Conservation (phyloP, 2,797 vertebrate genomes). For the Perodicticus potto region DNA sequence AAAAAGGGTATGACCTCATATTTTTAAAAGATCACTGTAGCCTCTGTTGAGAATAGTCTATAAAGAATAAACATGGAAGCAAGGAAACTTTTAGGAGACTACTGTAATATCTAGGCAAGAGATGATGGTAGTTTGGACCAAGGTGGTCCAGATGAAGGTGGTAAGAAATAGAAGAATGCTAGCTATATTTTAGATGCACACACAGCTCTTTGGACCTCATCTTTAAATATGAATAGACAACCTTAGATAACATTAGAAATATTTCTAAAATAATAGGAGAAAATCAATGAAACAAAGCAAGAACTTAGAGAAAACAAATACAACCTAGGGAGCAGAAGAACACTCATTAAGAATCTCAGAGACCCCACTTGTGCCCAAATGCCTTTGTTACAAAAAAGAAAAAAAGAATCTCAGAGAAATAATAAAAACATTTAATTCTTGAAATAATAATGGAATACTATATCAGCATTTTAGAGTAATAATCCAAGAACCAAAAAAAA, state of each 20-base stretch:
- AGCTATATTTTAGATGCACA: neutral
- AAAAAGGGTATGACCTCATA: neutral
- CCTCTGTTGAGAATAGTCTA: constrained; percentile 1
- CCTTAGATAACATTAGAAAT: neutral
- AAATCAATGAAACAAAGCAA: constrained; percentile 13
- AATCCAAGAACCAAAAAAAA: neutral
- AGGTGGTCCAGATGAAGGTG: neutral
- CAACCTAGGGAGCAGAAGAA: neutral
- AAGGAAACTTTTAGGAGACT: neutral
- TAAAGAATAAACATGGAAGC: neutral
- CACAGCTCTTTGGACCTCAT: neutral
- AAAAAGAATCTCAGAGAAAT: neutral
- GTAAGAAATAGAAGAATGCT: neutral
- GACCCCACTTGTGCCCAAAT: neutral
- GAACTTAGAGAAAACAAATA: constrained; percentile 2
- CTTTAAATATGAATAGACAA: neutral
- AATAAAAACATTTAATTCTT: constrained; percentile 16
- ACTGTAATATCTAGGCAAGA: neutral
- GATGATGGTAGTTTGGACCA: neutral
- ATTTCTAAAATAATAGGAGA: neutral
- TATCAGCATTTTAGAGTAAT: neutral
- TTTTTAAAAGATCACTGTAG: constrained; percentile 13
- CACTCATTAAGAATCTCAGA: neutral
- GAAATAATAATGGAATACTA: neutral
- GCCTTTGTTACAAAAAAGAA: neutral